Evolutionary conservation across 2,113 vertebrate species (phyloP), one percentile per base, ranked within the genome.

Genomic region (Phyllostomus hastatus): DNA sequence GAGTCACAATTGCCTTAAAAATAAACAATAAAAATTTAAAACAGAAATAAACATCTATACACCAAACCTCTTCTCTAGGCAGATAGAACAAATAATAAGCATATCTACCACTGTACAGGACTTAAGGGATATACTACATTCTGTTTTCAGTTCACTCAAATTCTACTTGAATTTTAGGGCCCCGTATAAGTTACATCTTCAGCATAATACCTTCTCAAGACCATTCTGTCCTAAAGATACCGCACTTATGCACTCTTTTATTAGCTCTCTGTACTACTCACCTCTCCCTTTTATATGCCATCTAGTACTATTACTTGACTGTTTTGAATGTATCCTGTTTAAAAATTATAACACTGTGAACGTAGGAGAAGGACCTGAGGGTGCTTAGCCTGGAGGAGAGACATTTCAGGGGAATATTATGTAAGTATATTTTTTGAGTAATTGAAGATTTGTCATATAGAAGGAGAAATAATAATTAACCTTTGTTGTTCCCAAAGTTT

Each of bases 1-100:
- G 43, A 97, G 75, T 93, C 90, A 95, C n/a, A 92, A 86, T 76
- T 92, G 59, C 33, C 83, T 95, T 82, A 88, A 91, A 97, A 92
- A 46, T 46, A 88, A 78, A 88, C 79, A 38, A 83, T 90, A 94
- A 86, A 87, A 91, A 80, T 76, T 46, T 28, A 95, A 96, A 95
- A 26, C 31, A 24, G 24, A 19, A 64, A 70, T 19, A 33, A 76
- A 94, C 90, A 64, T 20, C 76, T 84, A 72, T 24, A 69, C 35
- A 91, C 14, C 31, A 86, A 75, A 43, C 33, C 24, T 43, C 41
- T 61, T 72, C 75, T 64, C 19, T 50, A 95, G 43, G 82, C 3
- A 88, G 31, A 95, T 1, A 91, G 14, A 70, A 83, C 4, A 90
- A 88, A 52, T 67, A 93, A 91, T 75, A 80, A 84, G 66, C 35